Conservation (phyloP, 2,888 invertebrate genomes). For the Punctoribates punctum region DNA sequence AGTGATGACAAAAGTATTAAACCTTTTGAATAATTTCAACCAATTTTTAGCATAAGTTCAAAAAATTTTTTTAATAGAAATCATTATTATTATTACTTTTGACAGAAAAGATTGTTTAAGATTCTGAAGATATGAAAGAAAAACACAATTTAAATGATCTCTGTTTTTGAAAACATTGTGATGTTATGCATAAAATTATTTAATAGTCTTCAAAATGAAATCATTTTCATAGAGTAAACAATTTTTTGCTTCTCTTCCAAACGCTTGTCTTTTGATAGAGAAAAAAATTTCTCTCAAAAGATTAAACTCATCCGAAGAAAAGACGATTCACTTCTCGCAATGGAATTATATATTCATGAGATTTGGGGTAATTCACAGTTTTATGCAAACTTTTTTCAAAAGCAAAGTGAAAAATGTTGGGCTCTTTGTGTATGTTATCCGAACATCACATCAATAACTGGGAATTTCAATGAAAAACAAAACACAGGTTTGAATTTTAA, state of each 20-base stretch:
- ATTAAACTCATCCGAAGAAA: neutral
- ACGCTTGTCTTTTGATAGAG: neutral
- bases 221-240: neutral
- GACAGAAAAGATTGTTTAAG: no score
- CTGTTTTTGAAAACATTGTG: neutral
- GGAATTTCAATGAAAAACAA: neutral
- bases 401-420: neutral
- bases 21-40: no score
- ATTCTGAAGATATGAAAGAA: no score
- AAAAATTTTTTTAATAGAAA: no score
- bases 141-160: no score
- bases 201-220: neutral
- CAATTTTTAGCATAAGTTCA: no score
- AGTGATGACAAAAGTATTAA: no score
- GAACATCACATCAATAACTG: no score
- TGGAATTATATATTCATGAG: neutral
- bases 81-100: no score
- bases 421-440: no score
- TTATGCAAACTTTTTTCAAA: no score
- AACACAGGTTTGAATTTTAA: constrained; percentile 8
- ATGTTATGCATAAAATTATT: constrained; percentile 14
- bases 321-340: neutral
- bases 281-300: neutral
- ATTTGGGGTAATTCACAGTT: no score
- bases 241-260: neutral